phyloP scores from a whole-genome alignment of 1,140 invertebrate genomes.

The Drosophila albomicans region DNA sequence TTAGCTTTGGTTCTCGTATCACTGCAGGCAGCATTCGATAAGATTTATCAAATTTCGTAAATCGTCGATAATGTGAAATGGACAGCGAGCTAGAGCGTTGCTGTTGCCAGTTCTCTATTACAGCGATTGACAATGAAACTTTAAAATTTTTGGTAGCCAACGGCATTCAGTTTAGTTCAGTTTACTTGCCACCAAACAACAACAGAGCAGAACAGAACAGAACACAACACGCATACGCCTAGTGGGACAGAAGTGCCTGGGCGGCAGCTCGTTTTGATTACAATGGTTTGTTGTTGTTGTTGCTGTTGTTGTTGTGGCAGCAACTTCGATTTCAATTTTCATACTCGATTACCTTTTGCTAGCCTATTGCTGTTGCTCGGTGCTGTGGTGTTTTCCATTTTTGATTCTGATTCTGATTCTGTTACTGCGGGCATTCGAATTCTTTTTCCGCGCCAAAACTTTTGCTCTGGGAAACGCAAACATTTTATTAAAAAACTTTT shows the following conservation, averaged over 20 bases:
- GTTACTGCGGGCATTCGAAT: constrained; percentile 42
- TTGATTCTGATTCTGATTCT: constrained; percentile 48
- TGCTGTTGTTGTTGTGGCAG: constrained; percentile 27
- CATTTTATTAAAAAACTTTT: constrained; percentile 84
- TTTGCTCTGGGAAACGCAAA: constrained; percentile 74
- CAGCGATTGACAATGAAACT: constrained; percentile 62
- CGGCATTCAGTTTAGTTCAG: constrained; percentile 64
- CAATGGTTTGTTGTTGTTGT: constrained; percentile 40
- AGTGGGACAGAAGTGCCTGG: constrained; percentile 33
- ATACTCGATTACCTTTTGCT: constrained; percentile 80
- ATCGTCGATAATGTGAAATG: constrained; percentile 79
- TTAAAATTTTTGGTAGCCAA: constrained; percentile 35
- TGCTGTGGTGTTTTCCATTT: constrained; percentile 42
- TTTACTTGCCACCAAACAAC: constrained; percentile 11
- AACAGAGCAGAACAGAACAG: constrained; percentile 18
- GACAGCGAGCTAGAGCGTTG: neutral
- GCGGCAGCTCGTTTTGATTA: constrained; percentile 62
- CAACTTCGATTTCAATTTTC: constrained; percentile 78
- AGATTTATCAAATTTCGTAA: constrained; percentile 77
- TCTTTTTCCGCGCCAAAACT: constrained; percentile 51
- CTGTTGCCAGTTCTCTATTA: neutral
- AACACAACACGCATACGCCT: constrained; percentile 67
- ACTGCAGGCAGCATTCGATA: constrained; percentile 53
- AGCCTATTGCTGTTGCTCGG: constrained; percentile 43
- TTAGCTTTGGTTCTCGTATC: constrained; percentile 26